Percentiles rank a stretch among this genome's conserved stretches.
phyloP scores from a whole-genome alignment of 2,113 vertebrate genomes.

The Pelusios castaneus region DNA sequence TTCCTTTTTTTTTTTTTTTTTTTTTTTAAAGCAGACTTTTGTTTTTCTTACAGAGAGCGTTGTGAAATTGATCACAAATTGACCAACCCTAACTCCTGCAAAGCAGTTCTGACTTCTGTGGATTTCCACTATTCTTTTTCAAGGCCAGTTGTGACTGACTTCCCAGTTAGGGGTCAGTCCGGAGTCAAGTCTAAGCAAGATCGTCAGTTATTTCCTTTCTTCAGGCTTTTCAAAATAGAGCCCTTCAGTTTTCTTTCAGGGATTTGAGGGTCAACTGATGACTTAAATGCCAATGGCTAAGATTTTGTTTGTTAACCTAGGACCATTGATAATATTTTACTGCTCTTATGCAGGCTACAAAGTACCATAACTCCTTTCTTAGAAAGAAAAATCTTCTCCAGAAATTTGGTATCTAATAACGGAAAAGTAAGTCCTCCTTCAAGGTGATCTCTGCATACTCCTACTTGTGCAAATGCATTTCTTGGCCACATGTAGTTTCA shows the following conservation, averaged over 20 bases:
- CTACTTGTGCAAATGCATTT: neutral
- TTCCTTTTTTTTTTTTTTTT: neutral
- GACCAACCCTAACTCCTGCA: neutral
- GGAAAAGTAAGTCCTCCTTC: neutral
- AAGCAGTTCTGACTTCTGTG: neutral
- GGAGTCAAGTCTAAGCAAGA: neutral
- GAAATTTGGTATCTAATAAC: neutral
- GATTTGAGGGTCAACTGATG: fast-evolving
- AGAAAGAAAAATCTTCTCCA: neutral
- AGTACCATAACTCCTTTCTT: neutral
- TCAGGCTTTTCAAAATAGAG: neutral
- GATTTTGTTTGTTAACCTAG: neutral
- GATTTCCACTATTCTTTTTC: neutral
- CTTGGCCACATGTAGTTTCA: neutral
- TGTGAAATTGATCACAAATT: neutral
- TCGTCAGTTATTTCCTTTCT: neutral
- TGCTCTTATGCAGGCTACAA: neutral
- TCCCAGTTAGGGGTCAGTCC: neutral
- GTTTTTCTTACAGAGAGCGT: neutral
- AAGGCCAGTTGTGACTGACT: neutral
- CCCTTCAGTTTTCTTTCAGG: neutral
- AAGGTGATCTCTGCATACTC: neutral
- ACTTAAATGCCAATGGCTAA: neutral
- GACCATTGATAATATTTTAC: neutral
- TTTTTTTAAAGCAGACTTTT: neutral